Evolutionary conservation across 2,888 invertebrate genomes (phyloP), one percentile per base, ranked within the genome.

Genomic region (Cyaniris semiargus): DNA sequence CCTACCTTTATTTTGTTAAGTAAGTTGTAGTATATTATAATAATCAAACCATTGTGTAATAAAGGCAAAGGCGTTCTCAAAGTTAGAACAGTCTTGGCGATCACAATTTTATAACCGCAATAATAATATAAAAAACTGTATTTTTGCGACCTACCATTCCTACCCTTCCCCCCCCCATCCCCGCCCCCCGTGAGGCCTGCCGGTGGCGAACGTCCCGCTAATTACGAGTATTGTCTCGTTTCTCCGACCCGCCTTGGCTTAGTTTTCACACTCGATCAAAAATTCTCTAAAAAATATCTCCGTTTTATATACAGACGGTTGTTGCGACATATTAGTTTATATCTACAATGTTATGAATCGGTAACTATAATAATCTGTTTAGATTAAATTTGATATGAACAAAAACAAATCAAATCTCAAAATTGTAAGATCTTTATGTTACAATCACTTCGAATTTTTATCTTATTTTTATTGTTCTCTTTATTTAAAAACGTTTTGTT

Each of bases 181-280:
- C 66, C 18, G 15, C 5, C 66, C 66, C 15, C 18, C 13, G 53
- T 4, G 18, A 18, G 53, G 53, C 5, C 15, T 18, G 13, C 23
- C 3, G 23, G 23, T 27, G 18, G 10, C 27, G 15, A 0, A 27
- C 75, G 80, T 79, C 79, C 75, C 80, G 79, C 82, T 80, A 80
- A 80, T 81, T 79, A 81, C 79, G 75, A 79, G 79, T 80, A 79
- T 76, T 80, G 79, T 76, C 78, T 78, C 79, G 81, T 80, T 82
- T 79, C 80, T 79, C 78, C 72, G 21, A 21, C 76, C 80, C 23
- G 79, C 83, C 83, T 83, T 83, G 83, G 81, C 83, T 83, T 79
- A 81, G 80, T 82, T 82, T 81, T 82, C 80, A 76, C 78, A 53
- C 27, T 27, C 13, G 8, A 18, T 74, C 27, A 21, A 48, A 48